Percentiles rank a stretch among this genome's conserved stretches.
Conservation (phyloP, 2,113 vertebrate genomes). For the Elephas maximus region DNA sequence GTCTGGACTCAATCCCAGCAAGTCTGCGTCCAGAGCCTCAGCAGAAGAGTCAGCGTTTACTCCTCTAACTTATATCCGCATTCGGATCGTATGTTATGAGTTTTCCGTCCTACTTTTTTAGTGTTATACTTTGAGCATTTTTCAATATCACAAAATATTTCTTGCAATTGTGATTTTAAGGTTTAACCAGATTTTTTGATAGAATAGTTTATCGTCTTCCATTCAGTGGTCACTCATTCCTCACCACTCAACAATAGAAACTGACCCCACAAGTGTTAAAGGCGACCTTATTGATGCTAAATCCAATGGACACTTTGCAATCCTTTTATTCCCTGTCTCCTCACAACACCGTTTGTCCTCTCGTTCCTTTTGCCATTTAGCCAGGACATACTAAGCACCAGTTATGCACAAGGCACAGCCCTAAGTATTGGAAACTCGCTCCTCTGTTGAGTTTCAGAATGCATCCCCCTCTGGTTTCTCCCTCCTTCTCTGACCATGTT, state of each 20-base stretch:
- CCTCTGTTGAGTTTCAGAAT: not conserved
- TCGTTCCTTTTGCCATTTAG: not conserved
- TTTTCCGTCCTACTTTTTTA: not conserved
- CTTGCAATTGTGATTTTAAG: not conserved
- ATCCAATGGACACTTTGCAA: not conserved
- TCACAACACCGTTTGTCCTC: not conserved
- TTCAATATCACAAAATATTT: conserved; percentile 8
- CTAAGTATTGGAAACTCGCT: not conserved
- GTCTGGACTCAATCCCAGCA: not conserved
- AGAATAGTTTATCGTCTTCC: not conserved
- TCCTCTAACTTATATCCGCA: not conserved
- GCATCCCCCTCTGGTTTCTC: not conserved
- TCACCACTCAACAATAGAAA: not conserved
- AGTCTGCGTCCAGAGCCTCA: not conserved
- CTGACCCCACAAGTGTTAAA: not conserved
- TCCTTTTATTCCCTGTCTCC: not conserved
- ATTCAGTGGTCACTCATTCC: not conserved
- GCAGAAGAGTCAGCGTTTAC: not conserved
- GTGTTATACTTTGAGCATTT: not conserved
- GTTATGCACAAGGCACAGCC: too few species aligned
- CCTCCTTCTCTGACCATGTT: not conserved
- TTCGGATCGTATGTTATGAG: not conserved
- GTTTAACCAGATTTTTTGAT: not conserved
- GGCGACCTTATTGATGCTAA: not conserved
- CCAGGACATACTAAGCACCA: not conserved